Evolutionary conservation across 1,140 invertebrate species (phyloP), one percentile per base, ranked within the genome.

Genomic region (Heterodera schachtii): DNA sequence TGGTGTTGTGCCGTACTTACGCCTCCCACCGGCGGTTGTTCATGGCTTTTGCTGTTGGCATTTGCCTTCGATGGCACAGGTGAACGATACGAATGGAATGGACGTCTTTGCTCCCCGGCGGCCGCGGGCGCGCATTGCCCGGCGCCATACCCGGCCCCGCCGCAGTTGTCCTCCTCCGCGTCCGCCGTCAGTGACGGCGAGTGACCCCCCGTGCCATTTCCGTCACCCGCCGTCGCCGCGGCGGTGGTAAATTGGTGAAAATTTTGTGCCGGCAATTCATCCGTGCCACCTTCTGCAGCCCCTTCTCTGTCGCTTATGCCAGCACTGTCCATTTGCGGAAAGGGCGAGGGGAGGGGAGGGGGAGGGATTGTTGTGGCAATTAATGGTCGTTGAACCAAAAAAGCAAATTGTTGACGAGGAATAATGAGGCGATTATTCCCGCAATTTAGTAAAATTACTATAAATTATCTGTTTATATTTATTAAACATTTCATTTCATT

Each of bases 151-250:
- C 16, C 57, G 57, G 13, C 57, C 57, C 57, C 5, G 52, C 2
- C 49, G 49, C 49, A 52, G 7, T 69, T 69, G 67, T 43, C 67
- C 31, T 46, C 69, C 41, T 13, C 69, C 9, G 5, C 8, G 4
- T 9, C 69, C n/a, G 69, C n/a, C 69, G 41, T 41, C 69, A 43
- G 8, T n/a, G 69, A 41, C 31, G 69, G 16, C 69, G 69, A 71
- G 69, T 71, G 69, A 71, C 69, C 69, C 9, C 31, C 44, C 31
- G 69, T 71, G 69, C 69, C 69, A 71, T 11, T 46, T 43, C 31
- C 69, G 3, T 41, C n/a, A n/a, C n/a, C n/a, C n/a, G n/a, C 69
- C 44, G 19, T 9, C 41, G 31, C 4, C 69, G 6, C 69, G 69
- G 11, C 69, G 69, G 41, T 16, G 66, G 69, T 71, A n/a, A 71